Evolutionary conservation across 2,113 vertebrate genomes (phyloP), one percentile per base, ranked within the genome.

Genomic region (Callaeas wilsoni): DNA sequence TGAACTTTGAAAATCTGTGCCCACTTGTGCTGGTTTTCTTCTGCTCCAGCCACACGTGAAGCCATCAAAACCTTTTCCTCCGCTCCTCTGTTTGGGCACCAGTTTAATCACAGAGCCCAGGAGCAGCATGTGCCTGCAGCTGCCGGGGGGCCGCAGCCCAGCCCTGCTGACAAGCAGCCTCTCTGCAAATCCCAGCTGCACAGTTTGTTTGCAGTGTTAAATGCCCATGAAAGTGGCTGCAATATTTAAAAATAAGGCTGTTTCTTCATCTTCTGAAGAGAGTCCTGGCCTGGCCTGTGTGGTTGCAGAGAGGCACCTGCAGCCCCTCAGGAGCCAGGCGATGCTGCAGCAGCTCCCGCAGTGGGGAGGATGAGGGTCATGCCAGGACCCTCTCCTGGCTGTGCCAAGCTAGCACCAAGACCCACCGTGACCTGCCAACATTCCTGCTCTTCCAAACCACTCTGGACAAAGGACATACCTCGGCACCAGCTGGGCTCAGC

Each of bases 391-490:
- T 41, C 30, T 81, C 42, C 71, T 7, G 3, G 50, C 23, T 47
- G 16, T 26, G 56, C 50, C 1, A 3, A 53, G 44, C 7, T 0
- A 2, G 50, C 67, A 30, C 26, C 1, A n/a, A 3, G 52, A 26
- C 10, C 14, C 8, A 0, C 4, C 0, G 2, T 1, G 3, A 39
- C n/a, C 56, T 57, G 46, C 26, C 35, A 20, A 3, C 5, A 2
- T 32, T 12, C 17, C 52, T 46, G 42, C 29, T 50, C 35, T 52
- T 62, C 62, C 52, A 49, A 57, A 30, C 2, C 47, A 0, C 25
- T 32, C 52, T 7, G 37, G 29, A 29, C 35, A 56, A 73, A 59
- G 20, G 33, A 30, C 4, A 8, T 1, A 10, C 18, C 20, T 65
- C 0, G 0, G 16, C 67, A 27, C 13, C 6, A 7, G 16, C n/a